These are phyloP conservation scores for Mamestra brassicae DNA, from an alignment of 2,888 invertebrate species.

Conservation along the genomic window DNA sequence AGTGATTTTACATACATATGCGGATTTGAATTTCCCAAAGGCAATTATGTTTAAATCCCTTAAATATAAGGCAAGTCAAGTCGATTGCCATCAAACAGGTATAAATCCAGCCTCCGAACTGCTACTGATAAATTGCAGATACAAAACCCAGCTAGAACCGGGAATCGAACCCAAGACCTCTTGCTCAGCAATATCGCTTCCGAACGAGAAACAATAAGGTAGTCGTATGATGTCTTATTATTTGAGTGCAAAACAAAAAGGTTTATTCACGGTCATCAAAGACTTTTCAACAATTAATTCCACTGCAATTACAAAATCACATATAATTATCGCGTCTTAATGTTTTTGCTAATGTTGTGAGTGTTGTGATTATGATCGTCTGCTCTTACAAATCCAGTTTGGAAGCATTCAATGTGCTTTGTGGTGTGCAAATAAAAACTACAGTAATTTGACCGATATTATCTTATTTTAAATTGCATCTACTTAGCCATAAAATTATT, in stretches of 20 bases:
- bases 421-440: neutral
- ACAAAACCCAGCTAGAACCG: too few relatives aligned
- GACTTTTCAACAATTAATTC: neutral
- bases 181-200: neutral
- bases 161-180: too few relatives aligned
- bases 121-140: neutral
- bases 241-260: too few relatives aligned
- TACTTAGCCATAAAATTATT: neutral
- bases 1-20: neutral
- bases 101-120: too few relatives aligned
- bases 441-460: neutral
- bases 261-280: neutral
- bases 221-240: neutral
- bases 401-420: neutral
- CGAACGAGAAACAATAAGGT: neutral
- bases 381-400: neutral
- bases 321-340: neutral
- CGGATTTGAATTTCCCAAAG: too few relatives aligned
- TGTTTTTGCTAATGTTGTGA: slow-evolving; percentile 4
- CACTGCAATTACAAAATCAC: slow-evolving; percentile 4
- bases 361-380: neutral
- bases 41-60: too few relatives aligned
- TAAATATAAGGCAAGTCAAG: neutral
- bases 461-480: neutral
- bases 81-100: too few relatives aligned